Percentiles rank a stretch among this genome's conserved stretches.
Evolutionary conservation across 64 coral and sea anemone genomes (phyloP).

Genomic region (Stichodactyla helianthus): DNA sequence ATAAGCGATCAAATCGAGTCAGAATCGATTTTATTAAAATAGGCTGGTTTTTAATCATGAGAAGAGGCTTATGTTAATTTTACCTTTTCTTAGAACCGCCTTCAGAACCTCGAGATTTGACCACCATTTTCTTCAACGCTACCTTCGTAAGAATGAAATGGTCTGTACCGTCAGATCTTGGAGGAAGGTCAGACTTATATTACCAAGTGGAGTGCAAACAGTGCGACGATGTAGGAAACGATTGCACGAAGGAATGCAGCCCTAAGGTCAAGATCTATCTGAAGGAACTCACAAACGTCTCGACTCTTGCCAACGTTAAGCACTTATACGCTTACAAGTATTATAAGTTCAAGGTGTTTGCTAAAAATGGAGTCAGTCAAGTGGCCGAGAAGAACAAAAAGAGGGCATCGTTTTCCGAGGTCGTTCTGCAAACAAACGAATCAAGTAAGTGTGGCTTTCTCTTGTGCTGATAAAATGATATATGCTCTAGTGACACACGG

Average conservation of each 20-base stretch:
- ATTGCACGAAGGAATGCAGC: not conserved
- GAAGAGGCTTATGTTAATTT: no score
- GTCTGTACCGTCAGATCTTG: not conserved
- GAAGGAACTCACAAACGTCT: not conserved
- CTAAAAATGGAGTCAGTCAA: slow-evolving; percentile 53
- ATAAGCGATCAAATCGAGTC: not conserved
- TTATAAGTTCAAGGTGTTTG: slow-evolving; percentile 42
- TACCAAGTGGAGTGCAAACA: slow-evolving; percentile 17
- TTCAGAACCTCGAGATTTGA: not conserved
- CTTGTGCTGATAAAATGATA: no score
- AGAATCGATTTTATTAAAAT: not conserved
- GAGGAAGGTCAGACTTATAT: slow-evolving; percentile 11
- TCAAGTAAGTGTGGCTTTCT: slow-evolving; percentile 22
- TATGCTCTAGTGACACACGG: no score
- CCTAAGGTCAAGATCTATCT: slow-evolving; percentile 5
- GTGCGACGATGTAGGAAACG: not conserved
- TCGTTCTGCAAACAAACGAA: slow-evolving; percentile 31
- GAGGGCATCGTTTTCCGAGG: slow-evolving; percentile 13
- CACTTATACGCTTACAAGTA: slow-evolving; percentile 20
- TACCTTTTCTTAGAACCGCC: not conserved
- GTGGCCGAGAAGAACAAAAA: slow-evolving; percentile 38
- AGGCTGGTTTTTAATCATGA: no score
- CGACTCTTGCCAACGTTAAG: slow-evolving; percentile 42
- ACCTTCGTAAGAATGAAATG: slow-evolving; percentile 14
- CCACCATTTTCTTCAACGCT: not conserved